phyloP scores from a whole-genome alignment of 2,888 invertebrate species.

The Zygothrica quintamaculata region DNA sequence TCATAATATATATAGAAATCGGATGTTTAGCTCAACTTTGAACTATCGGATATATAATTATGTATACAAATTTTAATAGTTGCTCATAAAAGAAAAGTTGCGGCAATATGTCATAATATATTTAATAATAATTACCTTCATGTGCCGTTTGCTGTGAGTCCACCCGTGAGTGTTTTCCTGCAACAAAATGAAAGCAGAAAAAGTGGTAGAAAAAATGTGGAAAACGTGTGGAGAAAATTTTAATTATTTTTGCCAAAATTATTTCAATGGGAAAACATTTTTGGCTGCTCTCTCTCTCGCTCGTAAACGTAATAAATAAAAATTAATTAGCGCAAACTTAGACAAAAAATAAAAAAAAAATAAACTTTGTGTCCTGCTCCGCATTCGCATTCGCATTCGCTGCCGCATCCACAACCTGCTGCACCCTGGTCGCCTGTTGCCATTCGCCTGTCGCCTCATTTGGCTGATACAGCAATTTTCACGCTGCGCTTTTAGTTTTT shows the following conservation, averaged over 20 bases:
- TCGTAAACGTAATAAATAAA: conserved; percentile 70
- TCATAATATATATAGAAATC: too few relatives aligned
- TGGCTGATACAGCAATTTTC: conserved; percentile 66
- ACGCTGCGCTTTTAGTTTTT: conserved; percentile 51
- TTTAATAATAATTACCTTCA: conserved; percentile 84
- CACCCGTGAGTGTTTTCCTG: conserved; percentile 83
- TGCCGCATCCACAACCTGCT: conserved; percentile 9
- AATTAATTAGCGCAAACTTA: conserved; percentile 74
- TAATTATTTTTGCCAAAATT: conserved; percentile 58
- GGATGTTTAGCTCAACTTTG: too few relatives aligned
- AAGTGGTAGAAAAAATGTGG: conserved; percentile 50
- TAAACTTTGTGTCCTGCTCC: conserved; percentile 41
- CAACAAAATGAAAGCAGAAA: conserved; percentile 46
- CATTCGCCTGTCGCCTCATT: conserved; percentile 51
- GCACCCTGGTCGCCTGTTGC: conserved; percentile 1
- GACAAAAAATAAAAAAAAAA: too few relatives aligned
- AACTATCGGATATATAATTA: too few relatives aligned
- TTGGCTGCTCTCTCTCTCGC: conserved; percentile 48
- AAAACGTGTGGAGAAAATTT: too few relatives aligned
- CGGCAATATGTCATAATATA: conserved; percentile 50
- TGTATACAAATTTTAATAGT: too few relatives aligned
- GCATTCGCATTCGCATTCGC: conserved; percentile 14
- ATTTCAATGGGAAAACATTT: conserved; percentile 58
- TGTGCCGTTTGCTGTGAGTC: conserved; percentile 82
- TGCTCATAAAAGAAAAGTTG: too few relatives aligned